Percentiles rank a stretch among this genome's conserved stretches.
Evolutionary conservation across 2,797 vertebrate genomes (phyloP).

Genomic region (Falco columbarius): DNA sequence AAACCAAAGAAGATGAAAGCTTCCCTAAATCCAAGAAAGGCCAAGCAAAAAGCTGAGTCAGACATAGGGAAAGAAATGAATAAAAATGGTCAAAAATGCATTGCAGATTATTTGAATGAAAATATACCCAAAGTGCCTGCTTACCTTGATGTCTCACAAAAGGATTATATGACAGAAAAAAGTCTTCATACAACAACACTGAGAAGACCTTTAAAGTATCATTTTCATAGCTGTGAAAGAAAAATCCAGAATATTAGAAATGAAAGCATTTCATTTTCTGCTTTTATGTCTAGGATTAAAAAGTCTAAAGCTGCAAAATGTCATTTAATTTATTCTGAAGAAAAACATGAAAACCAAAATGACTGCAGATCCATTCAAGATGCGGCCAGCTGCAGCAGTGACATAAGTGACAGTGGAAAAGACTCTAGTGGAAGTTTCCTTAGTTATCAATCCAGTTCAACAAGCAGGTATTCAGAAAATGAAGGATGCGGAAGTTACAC

Average conservation of each 20-base stretch:
- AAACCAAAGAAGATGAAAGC: constrained; percentile 84
- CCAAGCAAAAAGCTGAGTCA: constrained; percentile 82
- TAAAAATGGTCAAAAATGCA: constrained; percentile 70
- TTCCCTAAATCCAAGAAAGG: constrained; percentile 75
- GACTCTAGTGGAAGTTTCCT: constrained; percentile 50
- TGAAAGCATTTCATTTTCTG: constrained; percentile 78
- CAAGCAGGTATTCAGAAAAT: constrained; percentile 69
- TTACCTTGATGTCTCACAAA: constrained; percentile 74
- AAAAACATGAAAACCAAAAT: constrained; percentile 38
- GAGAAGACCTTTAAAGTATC: constrained; percentile 68
- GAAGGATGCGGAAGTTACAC: constrained; percentile 56
- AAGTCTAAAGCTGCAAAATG: constrained; percentile 60
- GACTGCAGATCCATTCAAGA: constrained; percentile 32
- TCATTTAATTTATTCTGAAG: constrained; percentile 47
- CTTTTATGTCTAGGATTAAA: constrained; percentile 73
- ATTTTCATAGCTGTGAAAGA: constrained; percentile 71
- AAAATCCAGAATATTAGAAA: constrained; percentile 76
- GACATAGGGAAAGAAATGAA: constrained; percentile 69
- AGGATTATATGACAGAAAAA: constrained; percentile 67
- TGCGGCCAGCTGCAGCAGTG: constrained; percentile 44
- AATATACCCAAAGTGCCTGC: constrained; percentile 78
- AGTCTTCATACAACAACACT: constrained; percentile 68
- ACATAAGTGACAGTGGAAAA: constrained; percentile 54
- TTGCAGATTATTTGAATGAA: constrained; percentile 68
- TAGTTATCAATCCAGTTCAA: constrained; percentile 57